Percentiles rank a stretch among this genome's conserved stretches.
phyloP scores from a whole-genome alignment of 2,888 invertebrate genomes.

The Caradrina kadenii region DNA sequence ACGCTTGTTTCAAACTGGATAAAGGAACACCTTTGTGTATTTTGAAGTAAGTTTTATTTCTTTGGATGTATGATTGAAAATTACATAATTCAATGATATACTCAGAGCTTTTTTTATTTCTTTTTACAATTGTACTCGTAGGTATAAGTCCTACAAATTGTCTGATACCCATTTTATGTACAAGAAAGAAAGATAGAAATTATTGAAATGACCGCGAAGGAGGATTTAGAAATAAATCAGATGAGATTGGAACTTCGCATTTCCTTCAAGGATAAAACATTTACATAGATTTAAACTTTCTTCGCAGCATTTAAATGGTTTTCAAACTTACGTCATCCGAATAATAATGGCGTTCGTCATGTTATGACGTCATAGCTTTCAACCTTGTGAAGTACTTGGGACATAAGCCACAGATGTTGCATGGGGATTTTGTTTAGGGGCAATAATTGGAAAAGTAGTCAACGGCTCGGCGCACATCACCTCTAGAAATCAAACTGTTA shows the following conservation, averaged over 20 bases:
- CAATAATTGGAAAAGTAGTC: not conserved
- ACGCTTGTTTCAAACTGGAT: too few species aligned
- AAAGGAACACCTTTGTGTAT: too few species aligned
- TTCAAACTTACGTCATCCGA: constrained; percentile 74
- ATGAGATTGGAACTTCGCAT: constrained; percentile 17
- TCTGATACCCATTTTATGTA: not conserved
- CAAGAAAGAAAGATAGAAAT: not conserved
- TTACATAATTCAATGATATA: too few species aligned
- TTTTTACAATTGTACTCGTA: too few species aligned
- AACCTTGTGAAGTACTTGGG: constrained; percentile 68
- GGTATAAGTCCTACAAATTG: not conserved
- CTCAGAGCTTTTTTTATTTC: too few species aligned
- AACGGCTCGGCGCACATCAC: too few species aligned
- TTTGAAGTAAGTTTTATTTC: too few species aligned
- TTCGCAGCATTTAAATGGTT: constrained; percentile 73
- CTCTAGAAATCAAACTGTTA: too few species aligned
- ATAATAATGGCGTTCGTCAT: constrained; percentile 70
- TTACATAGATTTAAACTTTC: constrained; percentile 31
- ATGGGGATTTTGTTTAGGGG: constrained; percentile 64
- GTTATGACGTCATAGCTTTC: constrained; percentile 64
- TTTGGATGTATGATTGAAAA: too few species aligned
- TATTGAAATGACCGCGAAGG: constrained; percentile 3
- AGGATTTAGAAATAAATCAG: constrained; percentile 8
- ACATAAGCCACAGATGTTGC: constrained; percentile 71
- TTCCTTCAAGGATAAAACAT: constrained; percentile 37